Base-by-base conservation (phyloP, 2,113 vertebrate species). In the Ciconia stormi region DNA sequence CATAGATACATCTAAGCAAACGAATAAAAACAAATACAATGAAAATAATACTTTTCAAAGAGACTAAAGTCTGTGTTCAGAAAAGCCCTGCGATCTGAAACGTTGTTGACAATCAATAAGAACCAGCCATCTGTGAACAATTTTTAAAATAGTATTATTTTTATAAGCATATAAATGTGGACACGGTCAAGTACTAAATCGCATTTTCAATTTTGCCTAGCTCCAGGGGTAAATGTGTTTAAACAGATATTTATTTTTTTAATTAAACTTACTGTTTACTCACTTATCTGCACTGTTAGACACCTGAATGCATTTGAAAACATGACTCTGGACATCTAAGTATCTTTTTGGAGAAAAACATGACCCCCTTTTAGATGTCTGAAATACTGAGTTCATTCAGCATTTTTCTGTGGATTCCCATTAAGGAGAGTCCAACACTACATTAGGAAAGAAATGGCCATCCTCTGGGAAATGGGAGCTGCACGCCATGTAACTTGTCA, bases 401-500 rank as follows among this genome's bases (percentile, higher is more conserved):
- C 16, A 53, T 50, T 90, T 82, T 88, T 62, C n/a, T 83, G 13
- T 30, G 5, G 4, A 25, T 83, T 92, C 16, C 71, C 36, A 1
- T n/a, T 76, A 73, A 72, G 13, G 53, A 63, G 21, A 87, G 34
- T 70, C 72, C 66, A 62, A 10, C 14, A 7, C 8, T 47, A 27
- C 1, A 0, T 69, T 58, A 90, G 29, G 42, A 59, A 70, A 65
- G 16, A 62, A 66, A 12, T 11, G 50, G 14, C 29, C 13, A 0
- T 38, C 82, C 53, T 82, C 50, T 50, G 34, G 38, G 79, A 63
- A 42, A 34, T 11, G 22, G 10, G 72, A 89, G 56, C 65, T 62
- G 36, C 49, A 21, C 1, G 0, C n/a, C 22, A 2, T 42, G 10
- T 32, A 53, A 22, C n/a, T 49, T 52, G 16, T 36, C 58, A 27